Evolutionary conservation across 2,888 invertebrate species (phyloP).

Genomic region (Aporophyla nigra): DNA sequence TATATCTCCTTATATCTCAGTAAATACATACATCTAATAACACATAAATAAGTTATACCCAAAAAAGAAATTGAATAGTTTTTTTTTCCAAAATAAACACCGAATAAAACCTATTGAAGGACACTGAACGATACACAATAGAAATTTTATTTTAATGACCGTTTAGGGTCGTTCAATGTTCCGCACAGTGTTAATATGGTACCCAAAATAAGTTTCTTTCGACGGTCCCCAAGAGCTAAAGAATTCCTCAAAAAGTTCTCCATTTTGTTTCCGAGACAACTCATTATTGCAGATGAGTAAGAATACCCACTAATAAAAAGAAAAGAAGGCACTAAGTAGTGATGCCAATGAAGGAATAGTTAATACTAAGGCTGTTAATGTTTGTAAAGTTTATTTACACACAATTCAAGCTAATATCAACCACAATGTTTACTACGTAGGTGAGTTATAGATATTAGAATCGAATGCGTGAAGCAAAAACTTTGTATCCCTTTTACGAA

Average conservation of each 20-base stretch:
- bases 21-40: background rate
- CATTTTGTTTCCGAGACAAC: slow-evolving; percentile 9
- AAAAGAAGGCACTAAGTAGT: background rate
- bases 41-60: background rate
- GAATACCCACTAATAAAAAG: no score
- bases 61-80: background rate
- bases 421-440: slow-evolving; percentile 11
- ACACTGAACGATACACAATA: no score
- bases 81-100: background rate
- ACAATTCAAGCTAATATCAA: slow-evolving; percentile 2
- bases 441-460: background rate
- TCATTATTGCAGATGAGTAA: slow-evolving; percentile 1
- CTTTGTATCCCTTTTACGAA: no score
- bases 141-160: no score
- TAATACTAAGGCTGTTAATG: slow-evolving; percentile 2
- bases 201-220: slow-evolving; percentile 15
- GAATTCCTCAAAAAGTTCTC: slow-evolving; percentile 17
- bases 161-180: no score
- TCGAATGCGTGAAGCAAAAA: slow-evolving; percentile 4
- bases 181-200: background rate
- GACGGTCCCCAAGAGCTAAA: slow-evolving; percentile 1
- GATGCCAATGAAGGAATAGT: slow-evolving; percentile 4
- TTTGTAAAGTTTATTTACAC: background rate
- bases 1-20: no score
- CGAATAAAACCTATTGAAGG: background rate